Evolutionary conservation across 2,888 invertebrate genomes (phyloP), one percentile per base, ranked within the genome.

Genomic region (Torymus texanus): DNA sequence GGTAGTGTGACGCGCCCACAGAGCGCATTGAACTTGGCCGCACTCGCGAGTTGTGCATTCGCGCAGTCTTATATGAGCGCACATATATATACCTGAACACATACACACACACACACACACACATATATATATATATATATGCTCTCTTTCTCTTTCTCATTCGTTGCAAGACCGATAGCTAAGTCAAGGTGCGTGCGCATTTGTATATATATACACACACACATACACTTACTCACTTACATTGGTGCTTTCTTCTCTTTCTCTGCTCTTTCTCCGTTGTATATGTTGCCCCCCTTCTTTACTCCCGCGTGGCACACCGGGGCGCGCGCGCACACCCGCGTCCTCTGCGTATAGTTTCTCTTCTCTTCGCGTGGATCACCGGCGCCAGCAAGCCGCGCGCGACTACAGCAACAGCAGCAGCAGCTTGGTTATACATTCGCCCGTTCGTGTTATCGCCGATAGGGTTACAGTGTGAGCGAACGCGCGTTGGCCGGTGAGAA

Each of bases 21-120:
- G 85, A 82, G 85, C 85, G 83, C 85, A 85, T 84, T 85, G 85
- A 85, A 85, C 85, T 84, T 85, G 84, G 71, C 12, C n/a, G 53
- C 65, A 16, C 12, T 11, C 16, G 71, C 59, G 59, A 10, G 12
- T 5, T 59, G 61, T 55, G 61, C 41, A 41, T 41, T 41, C 21
- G 56, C 53, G 73, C 76, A 81, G 82, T 82, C 82, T 83, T 83
- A 81, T 83, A 81, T 81, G 83, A 80, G 79, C 81, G 70, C 21
- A 41, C 13, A 55, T 24, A 8, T 55, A 12, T 53, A 59, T 29
- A 18, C 18, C n/a, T 14, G 58, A 65, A 13, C 12, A 18, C 53
- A 4, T 53, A 11, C 55, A 1, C 11, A 59, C 51, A 41, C 18
- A 21, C 11, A 50, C 72, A 11, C 13, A 51, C 24, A 29, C 12